These are phyloP conservation scores for Aphodius sticticus DNA, from an alignment of 2,888 invertebrate genomes.

Conservation along the genomic window DNA sequence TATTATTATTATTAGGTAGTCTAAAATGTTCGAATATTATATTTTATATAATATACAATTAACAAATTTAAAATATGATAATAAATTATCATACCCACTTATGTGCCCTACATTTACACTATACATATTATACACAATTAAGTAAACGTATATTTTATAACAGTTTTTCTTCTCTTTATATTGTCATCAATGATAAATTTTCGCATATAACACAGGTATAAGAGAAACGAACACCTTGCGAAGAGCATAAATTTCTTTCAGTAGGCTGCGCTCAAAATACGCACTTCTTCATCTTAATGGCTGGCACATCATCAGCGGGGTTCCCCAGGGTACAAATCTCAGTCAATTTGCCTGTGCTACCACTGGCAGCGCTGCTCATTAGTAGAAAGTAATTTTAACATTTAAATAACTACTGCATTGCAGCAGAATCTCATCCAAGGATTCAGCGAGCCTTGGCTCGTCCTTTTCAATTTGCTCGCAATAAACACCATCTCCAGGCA, in stretches of 20 bases:
- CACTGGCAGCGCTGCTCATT: not conserved
- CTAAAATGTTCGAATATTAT: too few species aligned
- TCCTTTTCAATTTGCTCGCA: too few species aligned
- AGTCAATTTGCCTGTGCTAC: too few species aligned
- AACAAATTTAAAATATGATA: not conserved
- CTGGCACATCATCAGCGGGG: not conserved
- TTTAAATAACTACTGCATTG: not conserved
- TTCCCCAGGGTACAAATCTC: not conserved
- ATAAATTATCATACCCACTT: not conserved
- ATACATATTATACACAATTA: not conserved
- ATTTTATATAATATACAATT: too few species aligned
- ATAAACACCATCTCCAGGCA: too few species aligned
- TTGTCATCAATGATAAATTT: not conserved
- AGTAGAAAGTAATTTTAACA: not conserved
- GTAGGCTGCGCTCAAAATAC: not conserved
- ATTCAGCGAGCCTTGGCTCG: too few species aligned
- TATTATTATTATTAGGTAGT: too few species aligned
- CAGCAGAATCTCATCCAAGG: not conserved
- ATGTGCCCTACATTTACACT: not conserved
- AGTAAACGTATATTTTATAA: not conserved
- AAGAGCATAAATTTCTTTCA: not conserved
- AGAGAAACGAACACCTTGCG: not conserved
- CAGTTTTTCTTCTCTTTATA: not conserved
- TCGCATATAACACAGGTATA: not conserved
- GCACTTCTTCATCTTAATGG: not conserved